Evolutionary conservation across 2,888 invertebrate genomes (phyloP).

Genomic region (Ariolimax columbianus): DNA sequence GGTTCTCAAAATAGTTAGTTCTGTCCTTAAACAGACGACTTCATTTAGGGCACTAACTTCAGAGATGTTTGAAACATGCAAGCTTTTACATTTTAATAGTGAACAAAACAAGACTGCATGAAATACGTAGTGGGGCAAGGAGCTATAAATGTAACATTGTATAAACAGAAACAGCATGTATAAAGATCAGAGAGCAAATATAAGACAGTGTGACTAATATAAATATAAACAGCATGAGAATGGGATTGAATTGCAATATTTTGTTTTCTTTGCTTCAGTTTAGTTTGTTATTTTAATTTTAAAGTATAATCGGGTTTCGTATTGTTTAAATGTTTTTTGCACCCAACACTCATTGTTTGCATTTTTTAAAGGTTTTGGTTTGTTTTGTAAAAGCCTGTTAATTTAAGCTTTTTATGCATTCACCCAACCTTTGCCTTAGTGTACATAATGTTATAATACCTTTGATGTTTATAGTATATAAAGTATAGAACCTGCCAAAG

Average conservation of each 20-base stretch:
- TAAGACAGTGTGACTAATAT: background rate
- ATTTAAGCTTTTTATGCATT: background rate
- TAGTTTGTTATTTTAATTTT: background rate
- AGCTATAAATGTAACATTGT: background rate
- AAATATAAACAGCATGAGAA: background rate
- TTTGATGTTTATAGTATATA: too few relatives aligned
- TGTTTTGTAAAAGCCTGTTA: background rate
- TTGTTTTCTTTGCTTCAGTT: background rate
- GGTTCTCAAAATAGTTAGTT: conserved; percentile 50
- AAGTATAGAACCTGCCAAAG: too few relatives aligned
- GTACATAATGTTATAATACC: too few relatives aligned
- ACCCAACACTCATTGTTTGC: background rate
- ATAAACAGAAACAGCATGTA: background rate
- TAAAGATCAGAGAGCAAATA: background rate
- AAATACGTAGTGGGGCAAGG: background rate
- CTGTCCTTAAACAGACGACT: background rate
- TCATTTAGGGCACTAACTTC: background rate
- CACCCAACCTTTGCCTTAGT: background rate
- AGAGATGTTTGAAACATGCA: background rate
- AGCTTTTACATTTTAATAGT: background rate
- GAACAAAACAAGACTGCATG: background rate
- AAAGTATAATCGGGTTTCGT: background rate
- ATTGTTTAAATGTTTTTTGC: background rate
- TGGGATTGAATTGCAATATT: background rate
- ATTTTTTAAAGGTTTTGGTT: background rate